Evolutionary conservation across 2,113 vertebrate genomes (phyloP).

Genomic region (Budorcas taxicolor): DNA sequence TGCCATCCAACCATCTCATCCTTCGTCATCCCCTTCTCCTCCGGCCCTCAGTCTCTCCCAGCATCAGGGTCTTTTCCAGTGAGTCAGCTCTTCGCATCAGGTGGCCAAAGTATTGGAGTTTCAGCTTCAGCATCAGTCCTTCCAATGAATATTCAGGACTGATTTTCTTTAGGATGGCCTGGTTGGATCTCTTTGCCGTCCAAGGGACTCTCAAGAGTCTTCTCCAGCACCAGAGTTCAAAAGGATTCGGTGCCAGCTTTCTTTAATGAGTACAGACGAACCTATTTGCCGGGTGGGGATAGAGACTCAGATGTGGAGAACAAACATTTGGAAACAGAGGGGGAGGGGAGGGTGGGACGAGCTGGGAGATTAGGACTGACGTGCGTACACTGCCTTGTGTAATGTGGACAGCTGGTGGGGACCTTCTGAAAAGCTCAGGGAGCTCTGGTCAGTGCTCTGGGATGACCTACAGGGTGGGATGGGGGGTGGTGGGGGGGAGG

Average conservation of each 20-base stretch:
- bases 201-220: neutral
- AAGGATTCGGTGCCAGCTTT: neutral
- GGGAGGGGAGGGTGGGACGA: neutral
- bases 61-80: neutral
- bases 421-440: neutral
- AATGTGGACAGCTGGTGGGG: neutral
- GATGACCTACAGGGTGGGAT: neutral
- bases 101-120: neutral
- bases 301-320: neutral
- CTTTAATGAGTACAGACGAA: neutral
- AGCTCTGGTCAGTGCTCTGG: neutral
- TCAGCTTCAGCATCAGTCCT: neutral
- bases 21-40: neutral
- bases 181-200: neutral
- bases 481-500: fast-evolving
- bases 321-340: neutral
- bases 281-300: neutral
- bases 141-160: neutral
- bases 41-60: neutral
- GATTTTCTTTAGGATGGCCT: neutral
- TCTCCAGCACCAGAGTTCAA: neutral
- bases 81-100: neutral
- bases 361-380: neutral
- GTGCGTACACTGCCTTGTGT: neutral
- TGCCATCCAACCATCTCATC: neutral